These are phyloP conservation scores for Podargus strigoides DNA, from an alignment of 2,797 vertebrate genomes.

Conservation along the genomic window DNA sequence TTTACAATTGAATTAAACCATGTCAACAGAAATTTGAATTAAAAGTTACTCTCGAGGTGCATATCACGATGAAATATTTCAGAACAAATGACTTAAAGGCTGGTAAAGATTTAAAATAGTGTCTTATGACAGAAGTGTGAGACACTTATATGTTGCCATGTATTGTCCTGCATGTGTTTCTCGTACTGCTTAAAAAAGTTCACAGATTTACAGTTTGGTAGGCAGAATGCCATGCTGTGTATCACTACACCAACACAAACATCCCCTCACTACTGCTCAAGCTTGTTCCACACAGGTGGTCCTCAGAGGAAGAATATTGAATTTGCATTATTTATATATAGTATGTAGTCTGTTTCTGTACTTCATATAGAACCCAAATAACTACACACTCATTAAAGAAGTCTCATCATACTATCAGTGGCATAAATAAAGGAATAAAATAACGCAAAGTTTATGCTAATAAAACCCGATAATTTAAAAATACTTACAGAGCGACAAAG, in stretches of 20 bases:
- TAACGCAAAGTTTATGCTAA: not conserved
- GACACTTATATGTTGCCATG: not conserved
- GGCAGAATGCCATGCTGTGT: not conserved
- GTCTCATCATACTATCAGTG: not conserved
- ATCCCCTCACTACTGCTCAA: not conserved
- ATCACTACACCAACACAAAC: not conserved
- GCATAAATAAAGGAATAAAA: not conserved
- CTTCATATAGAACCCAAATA: not conserved
- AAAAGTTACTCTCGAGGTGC: not conserved
- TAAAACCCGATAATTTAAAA: constrained; percentile 30
- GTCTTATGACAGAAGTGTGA: not conserved
- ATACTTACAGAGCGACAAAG: constrained; percentile 95
- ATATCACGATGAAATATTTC: not conserved
- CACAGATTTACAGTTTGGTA: not conserved
- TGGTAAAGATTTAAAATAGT: not conserved
- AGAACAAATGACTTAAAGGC: not conserved
- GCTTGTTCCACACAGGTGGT: not conserved
- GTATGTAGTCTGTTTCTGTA: not conserved
- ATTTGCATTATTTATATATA: not conserved
- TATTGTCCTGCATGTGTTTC: not conserved
- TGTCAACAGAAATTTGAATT: not conserved
- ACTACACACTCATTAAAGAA: not conserved
- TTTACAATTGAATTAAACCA: not conserved
- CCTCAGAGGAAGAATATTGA: not conserved
- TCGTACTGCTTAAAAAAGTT: not conserved